A percentile compares a stretch with the other conserved stretches of the same genome.
phyloP scores from a whole-genome alignment of 2,888 invertebrate genomes.

The Cryptus armator region DNA sequence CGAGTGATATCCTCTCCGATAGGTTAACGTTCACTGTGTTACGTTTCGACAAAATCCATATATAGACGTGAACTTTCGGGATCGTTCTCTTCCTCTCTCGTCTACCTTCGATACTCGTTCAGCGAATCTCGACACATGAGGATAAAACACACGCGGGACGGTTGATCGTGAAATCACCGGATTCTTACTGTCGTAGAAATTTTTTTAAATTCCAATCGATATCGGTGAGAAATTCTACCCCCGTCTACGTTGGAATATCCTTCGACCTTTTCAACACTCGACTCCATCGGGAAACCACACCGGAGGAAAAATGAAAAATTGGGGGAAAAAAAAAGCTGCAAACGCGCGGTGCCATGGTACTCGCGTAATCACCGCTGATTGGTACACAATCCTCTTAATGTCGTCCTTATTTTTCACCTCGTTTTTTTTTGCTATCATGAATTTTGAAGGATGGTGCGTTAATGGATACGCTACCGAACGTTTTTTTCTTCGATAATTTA shows the following conservation, averaged over 20 bases:
- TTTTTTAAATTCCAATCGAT: constrained; percentile 55
- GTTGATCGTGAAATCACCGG: constrained; percentile 42
- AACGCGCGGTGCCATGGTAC: neutral
- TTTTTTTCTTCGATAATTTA: neutral
- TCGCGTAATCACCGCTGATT: neutral
- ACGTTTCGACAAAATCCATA: constrained; percentile 28
- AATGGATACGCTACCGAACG: neutral
- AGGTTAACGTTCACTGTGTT: constrained; percentile 21
- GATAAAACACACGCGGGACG: constrained; percentile 1
- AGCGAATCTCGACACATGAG: constrained; percentile 12
- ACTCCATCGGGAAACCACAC: neutral
- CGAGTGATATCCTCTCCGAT: neutral
- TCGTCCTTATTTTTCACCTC: neutral
- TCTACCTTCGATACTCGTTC: neutral
- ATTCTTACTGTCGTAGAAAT: constrained; percentile 40
- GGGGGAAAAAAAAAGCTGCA: neutral
- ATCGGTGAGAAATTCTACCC: constrained; percentile 52
- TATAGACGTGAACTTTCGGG: neutral
- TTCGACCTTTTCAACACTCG: neutral
- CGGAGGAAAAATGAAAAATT: neutral
- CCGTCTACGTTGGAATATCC: neutral
- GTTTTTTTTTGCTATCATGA: neutral
- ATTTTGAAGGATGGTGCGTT: neutral
- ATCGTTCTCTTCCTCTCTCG: neutral
- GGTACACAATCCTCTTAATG: neutral